Percentiles rank a stretch among this genome's conserved stretches.
Evolutionary conservation across 2,888 invertebrate genomes (phyloP).

Genomic region (Geophilus truncorum): DNA sequence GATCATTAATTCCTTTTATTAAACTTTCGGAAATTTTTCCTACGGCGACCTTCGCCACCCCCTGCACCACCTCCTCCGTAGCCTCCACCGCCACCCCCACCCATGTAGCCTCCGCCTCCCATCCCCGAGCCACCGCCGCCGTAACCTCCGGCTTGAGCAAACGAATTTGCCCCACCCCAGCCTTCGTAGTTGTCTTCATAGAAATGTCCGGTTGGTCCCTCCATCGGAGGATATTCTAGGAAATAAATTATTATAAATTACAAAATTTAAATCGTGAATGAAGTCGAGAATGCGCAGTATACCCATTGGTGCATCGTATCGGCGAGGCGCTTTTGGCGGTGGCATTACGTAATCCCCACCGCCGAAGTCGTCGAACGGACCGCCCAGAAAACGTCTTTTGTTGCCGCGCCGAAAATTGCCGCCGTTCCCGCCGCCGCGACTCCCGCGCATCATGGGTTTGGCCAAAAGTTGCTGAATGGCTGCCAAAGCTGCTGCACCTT

Average conservation of each 20-base stretch:
- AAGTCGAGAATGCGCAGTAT: no score
- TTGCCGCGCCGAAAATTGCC: slow-evolving; percentile 23
- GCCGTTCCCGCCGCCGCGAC: slow-evolving; percentile 25
- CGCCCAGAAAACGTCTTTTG: slow-evolving; percentile 6
- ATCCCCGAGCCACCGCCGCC: background rate
- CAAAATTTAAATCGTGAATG: background rate
- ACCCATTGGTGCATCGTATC: slow-evolving; percentile 33
- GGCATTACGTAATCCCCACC: slow-evolving; percentile 30
- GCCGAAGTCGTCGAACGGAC: slow-evolving; percentile 30
- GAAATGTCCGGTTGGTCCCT: slow-evolving; percentile 14
- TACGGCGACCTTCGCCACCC: background rate
- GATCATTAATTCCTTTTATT: slow-evolving; percentile 23
- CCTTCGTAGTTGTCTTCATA: slow-evolving; percentile 33
- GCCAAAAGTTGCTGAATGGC: slow-evolving; percentile 28
- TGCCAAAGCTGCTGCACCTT: slow-evolving; percentile 17
- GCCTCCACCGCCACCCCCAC: slow-evolving; percentile 4
- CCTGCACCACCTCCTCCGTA: background rate
- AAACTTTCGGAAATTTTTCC: slow-evolving; percentile 30
- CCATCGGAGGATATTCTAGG: slow-evolving; percentile 8
- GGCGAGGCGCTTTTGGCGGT: background rate
- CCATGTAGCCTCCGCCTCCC: slow-evolving; percentile 20
- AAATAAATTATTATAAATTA: background rate
- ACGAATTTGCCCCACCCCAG: slow-evolving; percentile 29
- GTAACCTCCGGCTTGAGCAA: slow-evolving; percentile 30
- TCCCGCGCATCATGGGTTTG: background rate